These are phyloP conservation scores for Pseudomyrmex cubaensis DNA, from an alignment of 1,140 invertebrate species.

Conservation along the genomic window DNA sequence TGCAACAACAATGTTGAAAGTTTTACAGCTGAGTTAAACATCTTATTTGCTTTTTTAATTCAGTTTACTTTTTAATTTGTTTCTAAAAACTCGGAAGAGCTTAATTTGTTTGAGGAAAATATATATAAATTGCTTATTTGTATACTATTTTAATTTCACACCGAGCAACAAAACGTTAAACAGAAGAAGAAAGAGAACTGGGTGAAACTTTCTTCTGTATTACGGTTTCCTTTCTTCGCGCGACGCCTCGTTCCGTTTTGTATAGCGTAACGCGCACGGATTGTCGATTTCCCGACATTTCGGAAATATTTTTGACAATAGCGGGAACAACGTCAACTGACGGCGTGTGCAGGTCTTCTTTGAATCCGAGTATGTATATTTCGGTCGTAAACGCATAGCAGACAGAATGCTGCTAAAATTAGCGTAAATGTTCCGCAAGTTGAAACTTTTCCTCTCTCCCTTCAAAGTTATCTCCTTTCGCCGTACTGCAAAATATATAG, in stretches of 20 bases:
- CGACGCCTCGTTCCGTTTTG: constrained; percentile 8
- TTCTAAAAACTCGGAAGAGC: neutral
- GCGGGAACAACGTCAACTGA: neutral
- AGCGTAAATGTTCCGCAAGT: constrained; percentile 17
- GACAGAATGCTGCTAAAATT: constrained; percentile 45
- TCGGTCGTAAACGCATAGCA: constrained; percentile 36
- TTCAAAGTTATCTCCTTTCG: constrained; percentile 30
- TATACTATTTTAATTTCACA: constrained; percentile 41
- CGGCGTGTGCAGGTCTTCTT: constrained; percentile 4
- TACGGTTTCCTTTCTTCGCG: constrained; percentile 8
- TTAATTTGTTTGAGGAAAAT: neutral
- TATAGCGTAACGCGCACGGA: neutral
- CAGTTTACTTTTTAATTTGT: neutral
- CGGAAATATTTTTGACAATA: neutral
- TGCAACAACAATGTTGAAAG: too few species aligned
- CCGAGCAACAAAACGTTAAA: constrained; percentile 30
- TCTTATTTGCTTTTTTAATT: neutral
- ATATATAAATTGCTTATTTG: too few species aligned
- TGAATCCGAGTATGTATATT: constrained; percentile 17
- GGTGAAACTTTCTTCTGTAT: constrained; percentile 9
- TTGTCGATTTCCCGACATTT: constrained; percentile 30
- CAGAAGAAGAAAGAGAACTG: constrained; percentile 2
- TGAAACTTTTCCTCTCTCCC: constrained; percentile 2
- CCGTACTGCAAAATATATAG: constrained; percentile 45
- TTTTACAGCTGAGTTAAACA: neutral